Evolutionary conservation across 2,888 invertebrate species (phyloP).

Genomic region (Plemyria rubiginata): DNA sequence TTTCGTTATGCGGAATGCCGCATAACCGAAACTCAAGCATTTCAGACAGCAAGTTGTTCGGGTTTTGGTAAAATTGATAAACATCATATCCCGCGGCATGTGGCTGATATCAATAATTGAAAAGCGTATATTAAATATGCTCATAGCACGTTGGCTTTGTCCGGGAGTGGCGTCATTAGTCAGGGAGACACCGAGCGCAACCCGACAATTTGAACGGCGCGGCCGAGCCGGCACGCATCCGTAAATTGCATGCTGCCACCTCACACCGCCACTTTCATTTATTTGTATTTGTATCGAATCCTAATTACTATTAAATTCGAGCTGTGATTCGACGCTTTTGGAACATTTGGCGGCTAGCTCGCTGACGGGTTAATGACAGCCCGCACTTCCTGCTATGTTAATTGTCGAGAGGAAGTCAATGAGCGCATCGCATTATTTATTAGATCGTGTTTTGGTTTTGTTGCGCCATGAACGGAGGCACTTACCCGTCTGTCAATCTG

Average conservation of each 20-base stretch:
- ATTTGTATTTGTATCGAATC: conserved; percentile 80
- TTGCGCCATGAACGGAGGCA: conserved; percentile 70
- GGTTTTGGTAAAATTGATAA: conserved; percentile 6
- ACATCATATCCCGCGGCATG: conserved; percentile 58
- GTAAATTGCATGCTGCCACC: conserved; percentile 81
- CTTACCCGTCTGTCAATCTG: conserved; percentile 79
- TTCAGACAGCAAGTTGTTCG: background rate
- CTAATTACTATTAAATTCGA: conserved; percentile 70
- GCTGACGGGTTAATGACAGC: conserved; percentile 82
- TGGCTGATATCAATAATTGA: conserved; percentile 69
- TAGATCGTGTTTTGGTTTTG: conserved; percentile 70
- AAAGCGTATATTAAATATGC: conserved; percentile 69
- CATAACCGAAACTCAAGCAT: background rate
- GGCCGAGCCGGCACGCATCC: conserved; percentile 58
- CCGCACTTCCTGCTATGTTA: conserved; percentile 80
- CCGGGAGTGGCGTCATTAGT: conserved; percentile 77
- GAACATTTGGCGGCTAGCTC: conserved; percentile 71
- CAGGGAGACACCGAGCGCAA: conserved; percentile 69
- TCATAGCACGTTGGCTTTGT: conserved; percentile 66
- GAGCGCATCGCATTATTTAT: conserved; percentile 78
- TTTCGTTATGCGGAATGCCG: too few relatives aligned
- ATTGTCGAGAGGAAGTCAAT: conserved; percentile 79
- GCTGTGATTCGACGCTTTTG: conserved; percentile 76
- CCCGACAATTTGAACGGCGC: conserved; percentile 75
- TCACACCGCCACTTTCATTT: conserved; percentile 77